These are phyloP conservation scores for Carabus problematicus DNA, from an alignment of 2,888 invertebrate genomes.

Conservation along the genomic window DNA sequence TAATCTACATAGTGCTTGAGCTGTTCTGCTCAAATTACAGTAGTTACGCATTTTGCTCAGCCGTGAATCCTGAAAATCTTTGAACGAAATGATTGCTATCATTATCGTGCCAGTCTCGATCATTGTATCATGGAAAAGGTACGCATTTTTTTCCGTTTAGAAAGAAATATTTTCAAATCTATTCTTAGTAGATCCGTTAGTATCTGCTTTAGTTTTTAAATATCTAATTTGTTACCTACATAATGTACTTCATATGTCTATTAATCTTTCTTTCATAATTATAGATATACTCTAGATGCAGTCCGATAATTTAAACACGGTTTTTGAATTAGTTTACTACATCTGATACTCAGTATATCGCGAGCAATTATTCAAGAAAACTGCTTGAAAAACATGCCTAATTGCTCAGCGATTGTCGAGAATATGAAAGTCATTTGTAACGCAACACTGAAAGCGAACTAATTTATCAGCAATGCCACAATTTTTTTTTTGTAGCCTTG, in stretches of 20 bases:
- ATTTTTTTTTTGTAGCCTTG: background rate
- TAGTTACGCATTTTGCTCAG: constrained; percentile 42
- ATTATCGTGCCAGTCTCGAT: constrained; percentile 42
- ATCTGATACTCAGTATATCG: no score
- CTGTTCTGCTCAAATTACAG: constrained; percentile 26
- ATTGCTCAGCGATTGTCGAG: no score
- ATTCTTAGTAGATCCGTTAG: no score
- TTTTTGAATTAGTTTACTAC: no score
- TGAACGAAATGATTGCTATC: constrained; percentile 48
- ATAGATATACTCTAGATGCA: no score
- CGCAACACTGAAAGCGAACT: background rate
- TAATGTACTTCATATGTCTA: no score
- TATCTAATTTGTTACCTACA: no score
- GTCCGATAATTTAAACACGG: no score
- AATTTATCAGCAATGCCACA: background rate
- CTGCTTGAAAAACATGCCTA: no score
- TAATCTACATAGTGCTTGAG: constrained; percentile 33
- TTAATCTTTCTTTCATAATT: no score
- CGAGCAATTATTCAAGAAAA: no score
- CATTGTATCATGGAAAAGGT: constrained; percentile 25
- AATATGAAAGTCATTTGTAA: no score
- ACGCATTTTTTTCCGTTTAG: constrained; percentile 11
- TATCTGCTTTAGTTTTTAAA: background rate
- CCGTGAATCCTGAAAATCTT: constrained; percentile 48
- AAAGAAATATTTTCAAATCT: background rate